Evolutionary conservation across 1,140 invertebrate genomes (phyloP), one percentile per base, ranked within the genome.

Genomic region (Hylaeus anthracinus): DNA sequence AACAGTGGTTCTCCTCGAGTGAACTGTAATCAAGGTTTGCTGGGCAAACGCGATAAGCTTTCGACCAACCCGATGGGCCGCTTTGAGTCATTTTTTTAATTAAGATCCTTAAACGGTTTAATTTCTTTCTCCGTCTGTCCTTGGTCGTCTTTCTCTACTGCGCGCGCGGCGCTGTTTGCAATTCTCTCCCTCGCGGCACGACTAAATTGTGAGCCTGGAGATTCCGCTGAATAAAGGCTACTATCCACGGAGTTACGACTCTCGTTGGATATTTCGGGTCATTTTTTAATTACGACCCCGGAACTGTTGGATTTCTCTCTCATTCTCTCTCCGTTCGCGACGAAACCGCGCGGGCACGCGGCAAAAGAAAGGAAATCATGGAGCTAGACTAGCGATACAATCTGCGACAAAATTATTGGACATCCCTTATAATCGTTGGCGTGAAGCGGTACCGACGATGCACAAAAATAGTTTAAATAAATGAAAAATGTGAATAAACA

Each of bases 61-160:
- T 8, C 65, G 65, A 26, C 81, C 74, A 73, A 78, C 77, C 79
- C 69, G 81, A 86, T 86, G 75, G 74, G 70, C 43, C 67, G 58
- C 80, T 88, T 81, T 64, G 72, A 82, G 84, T 88, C 82, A 81
- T 83, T 89, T 84, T 51, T 89, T 89, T 88, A 89, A 89, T 88
- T 88, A 88, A 86, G 79, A 76, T 77, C 74, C 67, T 66, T 83
- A 80, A 64, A 79, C 60, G 56, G 53, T 53, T 64, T 45, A 56
- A 58, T 72, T 60, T 51, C 64, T 85, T 84, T 72, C 75, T 74
- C 65, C 43, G 51, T 66, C n/a, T 1, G 26, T 51, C 51, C 70
- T 1, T 10, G 4, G 53, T 45, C 12, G 6, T 37, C 43, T 45
- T 45, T 53, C n/a, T 65, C 72, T 9, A 9, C 12, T 2, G 41